Percentiles rank a stretch among this genome's conserved stretches.
Evolutionary conservation across 2,113 vertebrate genomes (phyloP).

Genomic region (Rhinopomastus cyanomelas): DNA sequence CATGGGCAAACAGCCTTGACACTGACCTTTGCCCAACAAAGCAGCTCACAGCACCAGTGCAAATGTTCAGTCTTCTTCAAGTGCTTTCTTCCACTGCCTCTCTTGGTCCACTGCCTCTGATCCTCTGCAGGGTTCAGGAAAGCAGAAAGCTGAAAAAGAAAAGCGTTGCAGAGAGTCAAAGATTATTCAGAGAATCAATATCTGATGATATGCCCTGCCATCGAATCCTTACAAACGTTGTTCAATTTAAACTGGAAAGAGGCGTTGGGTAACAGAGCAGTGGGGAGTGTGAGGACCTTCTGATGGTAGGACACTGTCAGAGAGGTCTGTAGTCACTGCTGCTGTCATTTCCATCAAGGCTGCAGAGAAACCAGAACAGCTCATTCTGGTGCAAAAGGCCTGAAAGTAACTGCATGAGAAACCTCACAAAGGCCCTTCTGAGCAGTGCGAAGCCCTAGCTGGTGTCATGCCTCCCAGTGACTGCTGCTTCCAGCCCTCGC

Average conservation of each 20-base stretch:
- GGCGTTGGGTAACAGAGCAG: neutral
- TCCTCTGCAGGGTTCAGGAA: neutral
- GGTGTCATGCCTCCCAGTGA: neutral
- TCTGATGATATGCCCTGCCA: neutral
- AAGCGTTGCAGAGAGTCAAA: neutral
- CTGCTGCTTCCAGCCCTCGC: neutral
- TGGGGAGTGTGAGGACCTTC: neutral
- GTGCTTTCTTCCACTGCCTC: neutral
- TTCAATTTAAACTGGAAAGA: neutral
- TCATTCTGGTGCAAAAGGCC: neutral
- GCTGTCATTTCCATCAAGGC: neutral
- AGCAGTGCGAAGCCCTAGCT: neutral
- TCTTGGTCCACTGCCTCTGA: neutral
- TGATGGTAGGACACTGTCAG: neutral
- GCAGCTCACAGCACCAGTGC: neutral
- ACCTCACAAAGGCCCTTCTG: neutral
- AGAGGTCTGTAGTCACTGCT: neutral
- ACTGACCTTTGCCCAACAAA: conserved; percentile 16
- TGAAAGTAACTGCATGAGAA: neutral
- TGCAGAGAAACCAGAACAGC: neutral
- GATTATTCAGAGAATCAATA: neutral
- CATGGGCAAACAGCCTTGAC: neutral
- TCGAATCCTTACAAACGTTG: neutral
- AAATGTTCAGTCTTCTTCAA: neutral
- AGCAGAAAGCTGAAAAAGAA: conserved; percentile 7